Evolutionary conservation across 2,888 invertebrate species (phyloP).

Genomic region (Ellobium chinense): DNA sequence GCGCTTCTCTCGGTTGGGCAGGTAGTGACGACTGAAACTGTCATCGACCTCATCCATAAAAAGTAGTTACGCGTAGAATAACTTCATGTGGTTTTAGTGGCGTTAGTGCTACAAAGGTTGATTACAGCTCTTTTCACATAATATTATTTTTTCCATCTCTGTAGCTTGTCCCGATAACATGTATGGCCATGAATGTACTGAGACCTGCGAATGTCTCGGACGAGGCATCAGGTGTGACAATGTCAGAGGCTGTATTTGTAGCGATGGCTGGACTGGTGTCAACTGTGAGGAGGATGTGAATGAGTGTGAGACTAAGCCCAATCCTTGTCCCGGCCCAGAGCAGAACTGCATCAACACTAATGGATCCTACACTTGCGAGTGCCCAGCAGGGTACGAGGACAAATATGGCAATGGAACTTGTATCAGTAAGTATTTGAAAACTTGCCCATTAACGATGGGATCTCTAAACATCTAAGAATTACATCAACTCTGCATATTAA

Average conservation of each 20-base stretch:
- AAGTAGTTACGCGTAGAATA: no score
- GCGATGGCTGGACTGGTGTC: conserved; percentile 50
- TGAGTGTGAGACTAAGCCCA: conserved; percentile 48
- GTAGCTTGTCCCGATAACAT: conserved; percentile 6
- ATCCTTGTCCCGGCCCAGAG: conserved; percentile 27
- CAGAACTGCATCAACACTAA: conserved; percentile 45
- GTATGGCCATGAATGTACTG: conserved; percentile 49
- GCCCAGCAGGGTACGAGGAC: conserved; percentile 45
- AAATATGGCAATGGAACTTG: conserved; percentile 26
- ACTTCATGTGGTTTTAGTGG: no score
- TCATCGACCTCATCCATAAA: no score
- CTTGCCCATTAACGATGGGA: no score
- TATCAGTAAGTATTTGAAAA: no score
- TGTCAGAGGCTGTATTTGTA: conserved; percentile 52
- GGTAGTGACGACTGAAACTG: no score
- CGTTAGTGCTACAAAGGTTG: no score
- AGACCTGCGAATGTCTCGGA: conserved; percentile 45
- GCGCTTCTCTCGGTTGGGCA: no score
- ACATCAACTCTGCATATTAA: no score
- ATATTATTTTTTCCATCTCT: no score
- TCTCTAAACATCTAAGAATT: no score
- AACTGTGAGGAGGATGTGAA: conserved; percentile 51
- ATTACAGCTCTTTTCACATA: no score
- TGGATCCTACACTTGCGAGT: conserved; percentile 48
- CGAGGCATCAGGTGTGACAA: conserved; percentile 42